Percentiles rank a stretch among this genome's conserved stretches.
Conservation (phyloP, 2,113 vertebrate species). For the Phoenicopterus ruber region DNA sequence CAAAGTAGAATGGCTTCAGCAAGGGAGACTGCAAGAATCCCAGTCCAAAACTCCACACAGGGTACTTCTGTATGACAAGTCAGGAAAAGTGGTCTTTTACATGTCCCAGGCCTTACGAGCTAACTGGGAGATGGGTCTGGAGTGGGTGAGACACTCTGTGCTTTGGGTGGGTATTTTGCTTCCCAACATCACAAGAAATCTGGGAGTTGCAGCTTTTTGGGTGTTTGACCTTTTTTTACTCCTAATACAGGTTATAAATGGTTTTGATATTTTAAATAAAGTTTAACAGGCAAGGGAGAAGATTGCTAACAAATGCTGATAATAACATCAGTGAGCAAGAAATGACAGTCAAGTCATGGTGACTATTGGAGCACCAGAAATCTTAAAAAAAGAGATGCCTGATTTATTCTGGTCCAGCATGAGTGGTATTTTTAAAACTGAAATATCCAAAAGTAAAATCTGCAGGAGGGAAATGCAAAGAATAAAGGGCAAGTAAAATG, state of each 20-base stretch:
- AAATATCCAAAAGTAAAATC: neutral
- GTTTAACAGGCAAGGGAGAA: neutral
- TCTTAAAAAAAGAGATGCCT: neutral
- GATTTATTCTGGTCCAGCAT: neutral
- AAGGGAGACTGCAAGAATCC: neutral
- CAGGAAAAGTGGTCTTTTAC: neutral
- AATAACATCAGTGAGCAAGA: neutral
- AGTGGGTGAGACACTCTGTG: neutral
- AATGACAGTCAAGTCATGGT: neutral
- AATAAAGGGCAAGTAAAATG: neutral
- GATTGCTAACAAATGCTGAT: neutral
- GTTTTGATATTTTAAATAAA: neutral
- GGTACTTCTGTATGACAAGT: neutral
- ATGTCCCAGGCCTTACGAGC: accelerated
- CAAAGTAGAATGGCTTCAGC: neutral
- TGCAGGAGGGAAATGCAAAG: neutral
- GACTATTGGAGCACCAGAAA: neutral
- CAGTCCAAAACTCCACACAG: too few species aligned
- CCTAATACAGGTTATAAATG: neutral
- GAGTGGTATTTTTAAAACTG: neutral
- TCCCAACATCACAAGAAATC: neutral
- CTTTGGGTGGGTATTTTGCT: neutral
- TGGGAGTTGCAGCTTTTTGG: neutral
- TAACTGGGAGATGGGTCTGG: neutral
- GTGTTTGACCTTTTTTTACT: accelerated